These are phyloP conservation scores for Thumatha senex DNA, from an alignment of 2,888 invertebrate genomes.

Conservation along the genomic window DNA sequence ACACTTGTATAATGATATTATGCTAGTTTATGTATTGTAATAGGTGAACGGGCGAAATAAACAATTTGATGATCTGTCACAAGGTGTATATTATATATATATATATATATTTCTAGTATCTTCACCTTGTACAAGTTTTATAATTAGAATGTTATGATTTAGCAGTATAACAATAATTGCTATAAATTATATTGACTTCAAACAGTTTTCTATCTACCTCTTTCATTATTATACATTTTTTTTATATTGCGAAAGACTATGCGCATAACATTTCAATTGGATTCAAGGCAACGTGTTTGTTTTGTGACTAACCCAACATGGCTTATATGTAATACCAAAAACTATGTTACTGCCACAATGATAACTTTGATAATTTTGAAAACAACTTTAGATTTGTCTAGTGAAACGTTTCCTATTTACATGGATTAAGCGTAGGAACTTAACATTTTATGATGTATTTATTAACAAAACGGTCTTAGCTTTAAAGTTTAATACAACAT, in stretches of 20 bases:
- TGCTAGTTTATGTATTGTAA: too few relatives aligned
- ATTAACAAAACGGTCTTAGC: slow-evolving; percentile 30
- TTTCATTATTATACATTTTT: slow-evolving; percentile 48
- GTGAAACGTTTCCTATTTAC: slow-evolving; percentile 45
- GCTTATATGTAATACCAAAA: slow-evolving; percentile 52
- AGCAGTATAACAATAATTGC: slow-evolving; percentile 56
- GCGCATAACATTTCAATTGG: slow-evolving; percentile 57
- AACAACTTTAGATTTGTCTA: slow-evolving; percentile 35
- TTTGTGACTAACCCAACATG: slow-evolving; percentile 56
- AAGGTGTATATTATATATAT: slow-evolving; percentile 46
- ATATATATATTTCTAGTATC: slow-evolving; percentile 30
- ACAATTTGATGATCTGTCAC: slow-evolving; percentile 40
- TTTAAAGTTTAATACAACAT: slow-evolving; percentile 28
- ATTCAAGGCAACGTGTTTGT: slow-evolving; percentile 77
- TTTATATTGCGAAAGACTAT: slow-evolving; percentile 57
- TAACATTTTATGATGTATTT: slow-evolving; percentile 36
- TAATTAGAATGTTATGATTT: slow-evolving; percentile 51
- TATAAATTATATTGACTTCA: slow-evolving; percentile 58
- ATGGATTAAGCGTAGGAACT: slow-evolving; percentile 15
- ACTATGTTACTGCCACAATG: slow-evolving; percentile 38
- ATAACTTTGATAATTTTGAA: slow-evolving; percentile 30
- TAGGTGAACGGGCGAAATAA: too few relatives aligned
- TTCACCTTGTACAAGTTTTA: slow-evolving; percentile 52
- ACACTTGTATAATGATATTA: too few relatives aligned
- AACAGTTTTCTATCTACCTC: slow-evolving; percentile 58